A percentile compares a stretch with the other conserved stretches of the same genome.
Evolutionary conservation across 2,113 vertebrate genomes (phyloP).

Genomic region (Equus przewalskii): DNA sequence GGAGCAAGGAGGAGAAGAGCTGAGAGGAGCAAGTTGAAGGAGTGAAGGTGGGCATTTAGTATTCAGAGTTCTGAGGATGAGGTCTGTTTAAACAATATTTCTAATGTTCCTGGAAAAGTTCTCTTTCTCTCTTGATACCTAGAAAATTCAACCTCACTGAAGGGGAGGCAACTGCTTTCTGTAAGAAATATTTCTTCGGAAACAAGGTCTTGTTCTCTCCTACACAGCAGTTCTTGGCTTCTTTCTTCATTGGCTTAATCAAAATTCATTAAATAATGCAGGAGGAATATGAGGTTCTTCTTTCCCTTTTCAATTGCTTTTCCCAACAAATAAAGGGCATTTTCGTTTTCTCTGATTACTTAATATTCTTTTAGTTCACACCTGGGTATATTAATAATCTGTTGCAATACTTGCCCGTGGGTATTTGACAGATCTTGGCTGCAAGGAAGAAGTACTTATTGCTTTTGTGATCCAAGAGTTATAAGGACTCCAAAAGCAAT

Average conservation of each 20-base stretch:
- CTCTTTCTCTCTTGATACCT: not conserved
- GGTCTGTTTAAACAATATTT: not conserved
- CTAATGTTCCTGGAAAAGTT: slow-evolving; percentile 7
- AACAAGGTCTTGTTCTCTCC: not conserved
- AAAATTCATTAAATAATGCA: slow-evolving; percentile 40
- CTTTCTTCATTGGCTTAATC: slow-evolving; percentile 47
- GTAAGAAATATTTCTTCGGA: not conserved
- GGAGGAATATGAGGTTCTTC: not conserved
- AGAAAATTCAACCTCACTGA: not conserved
- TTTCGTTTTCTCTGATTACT: slow-evolving; percentile 38
- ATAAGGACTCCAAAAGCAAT: slow-evolving; percentile 1
- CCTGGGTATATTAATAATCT: slow-evolving; percentile 22
- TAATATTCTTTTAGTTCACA: slow-evolving; percentile 53
- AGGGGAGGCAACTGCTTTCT: not conserved
- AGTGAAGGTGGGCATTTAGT: not conserved
- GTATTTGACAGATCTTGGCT: not conserved
- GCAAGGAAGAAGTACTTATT: not conserved
- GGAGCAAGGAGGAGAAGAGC: not conserved
- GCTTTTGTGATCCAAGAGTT: slow-evolving; percentile 3
- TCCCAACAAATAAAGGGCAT: slow-evolving; percentile 6
- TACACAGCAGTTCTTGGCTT: not conserved
- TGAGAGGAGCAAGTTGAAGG: not conserved
- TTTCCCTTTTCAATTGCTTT: not conserved
- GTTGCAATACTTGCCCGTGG: not conserved
- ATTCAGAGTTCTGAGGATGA: not conserved